phyloP scores from a whole-genome alignment of 92 coral and sea anemone species.

The Porites lobata region DNA sequence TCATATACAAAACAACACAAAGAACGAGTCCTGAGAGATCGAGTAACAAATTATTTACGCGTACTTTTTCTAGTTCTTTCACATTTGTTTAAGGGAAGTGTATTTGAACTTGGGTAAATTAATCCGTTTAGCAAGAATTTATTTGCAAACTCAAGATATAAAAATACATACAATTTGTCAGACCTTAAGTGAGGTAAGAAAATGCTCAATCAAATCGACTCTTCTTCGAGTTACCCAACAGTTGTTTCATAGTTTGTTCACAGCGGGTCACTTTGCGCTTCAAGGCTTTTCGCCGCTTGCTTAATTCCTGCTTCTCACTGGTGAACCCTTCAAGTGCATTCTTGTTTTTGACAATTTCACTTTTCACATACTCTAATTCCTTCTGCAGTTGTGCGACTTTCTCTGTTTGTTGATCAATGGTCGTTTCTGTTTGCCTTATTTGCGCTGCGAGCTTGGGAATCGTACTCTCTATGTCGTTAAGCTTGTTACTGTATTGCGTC shows the following conservation, averaged over 20 bases:
- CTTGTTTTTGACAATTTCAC: conserved; percentile 37
- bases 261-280: conserved; percentile 47
- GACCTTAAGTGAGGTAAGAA: background rate
- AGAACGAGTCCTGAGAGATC: background rate
- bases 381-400: conserved; percentile 26
- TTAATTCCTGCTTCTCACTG: conserved; percentile 17
- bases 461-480: conserved; percentile 5
- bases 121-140: background rate
- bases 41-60: background rate
- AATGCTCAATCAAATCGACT: conserved; percentile 15
- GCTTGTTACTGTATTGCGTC: conserved; percentile 33
- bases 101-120: no score
- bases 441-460: conserved; percentile 42
- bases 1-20: no score
- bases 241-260: conserved; percentile 29
- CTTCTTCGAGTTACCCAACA: conserved; percentile 20
- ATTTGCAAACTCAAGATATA: background rate
- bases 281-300: conserved; percentile 19
- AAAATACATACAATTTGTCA: no score
- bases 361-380: conserved; percentile 28
- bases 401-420: conserved; percentile 31
- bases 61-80: background rate
- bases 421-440: conserved; percentile 32
- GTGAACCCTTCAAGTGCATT: background rate
- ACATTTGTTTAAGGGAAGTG: background rate